Evolutionary conservation across 2,888 invertebrate genomes (phyloP).

Genomic region (Drosophila koepferae): DNA sequence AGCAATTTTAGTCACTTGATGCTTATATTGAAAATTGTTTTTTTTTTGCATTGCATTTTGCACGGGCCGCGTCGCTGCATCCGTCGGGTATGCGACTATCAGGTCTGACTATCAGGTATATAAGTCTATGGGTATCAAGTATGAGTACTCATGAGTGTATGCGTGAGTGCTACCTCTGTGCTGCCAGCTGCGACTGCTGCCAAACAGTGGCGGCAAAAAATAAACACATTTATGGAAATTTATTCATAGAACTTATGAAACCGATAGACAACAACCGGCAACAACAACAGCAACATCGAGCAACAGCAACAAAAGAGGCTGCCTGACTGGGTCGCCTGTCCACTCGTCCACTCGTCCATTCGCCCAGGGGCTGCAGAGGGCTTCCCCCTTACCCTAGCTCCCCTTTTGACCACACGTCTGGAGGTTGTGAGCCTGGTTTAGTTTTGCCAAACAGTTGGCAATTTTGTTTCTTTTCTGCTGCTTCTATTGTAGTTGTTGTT

Average conservation of each 20-base stretch:
- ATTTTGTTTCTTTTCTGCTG: slow-evolving; percentile 27
- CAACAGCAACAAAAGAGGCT: slow-evolving; percentile 67
- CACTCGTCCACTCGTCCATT: slow-evolving; percentile 34
- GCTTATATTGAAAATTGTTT: slow-evolving; percentile 81
- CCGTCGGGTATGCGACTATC: slow-evolving; percentile 48
- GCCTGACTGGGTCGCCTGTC: slow-evolving; percentile 74
- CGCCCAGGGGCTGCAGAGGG: slow-evolving; percentile 42
- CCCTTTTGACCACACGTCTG: slow-evolving; percentile 51
- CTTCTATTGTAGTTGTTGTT: slow-evolving; percentile 17
- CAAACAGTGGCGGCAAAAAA: slow-evolving; percentile 66
- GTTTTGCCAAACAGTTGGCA: slow-evolving; percentile 74
- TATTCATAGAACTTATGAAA: slow-evolving; percentile 84
- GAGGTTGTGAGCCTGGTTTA: slow-evolving; percentile 77
- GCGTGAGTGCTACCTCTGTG: slow-evolving; percentile 54
- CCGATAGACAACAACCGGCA: slow-evolving; percentile 72
- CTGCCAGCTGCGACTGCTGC: slow-evolving; percentile 72
- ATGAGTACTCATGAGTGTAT: slow-evolving; percentile 38
- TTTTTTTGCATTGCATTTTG: slow-evolving; percentile 74
- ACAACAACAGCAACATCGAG: slow-evolving; percentile 43
- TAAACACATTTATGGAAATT: slow-evolving; percentile 84
- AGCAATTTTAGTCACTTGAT: slow-evolving; percentile 78
- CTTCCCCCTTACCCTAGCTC: background rate
- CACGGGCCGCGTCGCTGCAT: slow-evolving; percentile 66
- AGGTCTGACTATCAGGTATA: slow-evolving; percentile 21
- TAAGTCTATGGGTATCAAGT: slow-evolving; percentile 35